Evolutionary conservation across 1,140 invertebrate genomes (phyloP).

Genomic region (Nasonia vitripennis): DNA sequence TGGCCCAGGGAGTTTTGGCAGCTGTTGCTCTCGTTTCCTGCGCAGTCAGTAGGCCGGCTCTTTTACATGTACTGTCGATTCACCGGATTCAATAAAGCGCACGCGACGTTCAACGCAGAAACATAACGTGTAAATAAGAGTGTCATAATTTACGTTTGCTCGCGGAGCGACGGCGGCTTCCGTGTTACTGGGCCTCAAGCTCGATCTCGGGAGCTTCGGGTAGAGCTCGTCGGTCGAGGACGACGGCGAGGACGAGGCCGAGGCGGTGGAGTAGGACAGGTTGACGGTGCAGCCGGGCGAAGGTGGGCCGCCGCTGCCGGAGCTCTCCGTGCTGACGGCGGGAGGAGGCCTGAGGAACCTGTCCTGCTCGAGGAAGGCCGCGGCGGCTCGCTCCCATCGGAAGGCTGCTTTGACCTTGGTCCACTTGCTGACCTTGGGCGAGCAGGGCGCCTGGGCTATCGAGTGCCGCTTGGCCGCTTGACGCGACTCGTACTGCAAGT

Average conservation of each 20-base stretch:
- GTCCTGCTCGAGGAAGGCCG: background rate
- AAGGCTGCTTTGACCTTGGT: conserved; percentile 89
- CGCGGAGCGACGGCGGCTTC: too few relatives aligned
- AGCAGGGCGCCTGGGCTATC: conserved; percentile 4
- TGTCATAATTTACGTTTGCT: too few relatives aligned
- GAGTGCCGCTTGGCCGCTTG: conserved; percentile 11
- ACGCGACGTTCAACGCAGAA: too few relatives aligned
- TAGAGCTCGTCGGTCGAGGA: too few relatives aligned
- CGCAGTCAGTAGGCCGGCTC: too few relatives aligned
- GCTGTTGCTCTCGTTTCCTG: conserved; percentile 68
- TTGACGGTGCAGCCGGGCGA: conserved; percentile 64
- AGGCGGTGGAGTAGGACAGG: conserved; percentile 74
- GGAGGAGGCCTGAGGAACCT: conserved; percentile 67
- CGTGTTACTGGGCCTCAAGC: too few relatives aligned
- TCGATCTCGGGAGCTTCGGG: too few relatives aligned
- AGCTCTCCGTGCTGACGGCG: conserved; percentile 57
- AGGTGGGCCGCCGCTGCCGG: conserved; percentile 70
- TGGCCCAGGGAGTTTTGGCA: conserved; percentile 81
- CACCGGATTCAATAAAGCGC: too few relatives aligned
- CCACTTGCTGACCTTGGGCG: conserved; percentile 85
- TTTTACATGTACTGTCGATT: too few relatives aligned
- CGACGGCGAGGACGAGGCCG: conserved; percentile 47
- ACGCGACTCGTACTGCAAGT: conserved; percentile 9
- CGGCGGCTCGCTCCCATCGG: conserved; percentile 79
- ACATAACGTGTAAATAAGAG: too few relatives aligned